Base-by-base conservation (phyloP, 2,113 vertebrate species). In the Ophiodon elongatus region DNA sequence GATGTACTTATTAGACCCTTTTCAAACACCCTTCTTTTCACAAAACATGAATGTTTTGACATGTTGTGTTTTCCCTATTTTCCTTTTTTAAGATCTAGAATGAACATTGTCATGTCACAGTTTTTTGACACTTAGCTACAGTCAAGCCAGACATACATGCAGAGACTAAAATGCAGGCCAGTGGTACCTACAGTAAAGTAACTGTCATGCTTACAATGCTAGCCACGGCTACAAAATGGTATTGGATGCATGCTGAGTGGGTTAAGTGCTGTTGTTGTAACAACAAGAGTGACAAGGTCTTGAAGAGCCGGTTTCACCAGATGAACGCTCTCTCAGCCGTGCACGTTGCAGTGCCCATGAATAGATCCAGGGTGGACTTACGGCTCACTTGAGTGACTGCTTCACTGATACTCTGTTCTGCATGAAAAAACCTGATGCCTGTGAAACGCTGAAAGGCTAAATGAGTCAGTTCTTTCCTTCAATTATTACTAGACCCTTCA, bases 341-440 rank as follows among this genome's bases (percentile, higher is more conserved):
- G 33, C 35, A 39, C 11, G 23, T 37, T 39, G 62, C 21, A 64
- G 33, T 4, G 0, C 6, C 21, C 6, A 25, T 69, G 56, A 74
- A 71, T 62, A 62, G 41, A 78, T 71, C 47, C 50, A 45, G 60
- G 83, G 25, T 67, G n/a, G 56, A 29, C 33, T 66, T 33, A 62
- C 10, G 8, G 52, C 43, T 60, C 50, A 72, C n/a, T 41, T 35
- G 15, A 63, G 14, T 56, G 35, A 79, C 52, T 37, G 11, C 35
- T 37, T 74, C 5, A 35, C 15, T 65, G 35, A 59, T 62, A 8
- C 33, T 52, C 65, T 71, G 5, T 41, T 15, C 37, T 27, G 33
- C 37, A 63, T 63, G 15, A 31, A 21, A 57, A 76, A 75, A 41
- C 6, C 2, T 8, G 2, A 14, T 57, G 54, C 41, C 29, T 35